Base-by-base conservation (phyloP, 2,888 invertebrate species). In the Calephelis perditalis region DNA sequence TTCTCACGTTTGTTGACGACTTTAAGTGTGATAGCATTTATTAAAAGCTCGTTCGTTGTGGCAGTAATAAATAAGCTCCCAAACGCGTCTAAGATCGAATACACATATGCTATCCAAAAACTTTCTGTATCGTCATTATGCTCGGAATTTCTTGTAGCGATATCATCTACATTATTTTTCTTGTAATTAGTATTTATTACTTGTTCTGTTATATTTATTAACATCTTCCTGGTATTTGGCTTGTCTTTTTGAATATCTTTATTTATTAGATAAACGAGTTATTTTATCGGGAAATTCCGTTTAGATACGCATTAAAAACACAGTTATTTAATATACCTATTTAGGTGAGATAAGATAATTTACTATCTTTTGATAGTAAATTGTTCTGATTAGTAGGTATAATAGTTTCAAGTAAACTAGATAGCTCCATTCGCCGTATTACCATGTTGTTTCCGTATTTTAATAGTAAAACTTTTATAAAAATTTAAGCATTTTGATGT, bases 181-280 rank as follows among this genome's bases (percentile, higher is more conserved):
- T 79, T 79, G 89, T 90, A 89, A 90, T 89, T 88, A 86, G 86
- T 88, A 89, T 87, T 89, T 89, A 88, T 89, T 86, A 81, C 83
- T 68, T 71, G 75, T 79, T 71, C 74, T 78, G 77, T 82, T 70
- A 67, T 73, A 68, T 63, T 73, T 40, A 55, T 59, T 59, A 59
- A 7, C 52, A 9, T 52, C 35, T 52, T 52, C 52, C 52, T 26
- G 52, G 52, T 52, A 52, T 52, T 69, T 67, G 71, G 72, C 70
- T 69, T 68, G 72, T 45, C 45, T 56, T 54, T 54, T 57, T 45
- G 5, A 45, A 55, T 40, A 55, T 55, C 37, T 59, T 56, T 55
- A 46, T 55, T 55, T 47, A 55, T 59, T 59, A 52, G 9, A 52
- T 52, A 35, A 52, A 35, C 52, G 52, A 35, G 26, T 52, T 52